These are phyloP conservation scores for Bacillus rossius DNA, from an alignment of 1,140 invertebrate species.

Conservation along the genomic window DNA sequence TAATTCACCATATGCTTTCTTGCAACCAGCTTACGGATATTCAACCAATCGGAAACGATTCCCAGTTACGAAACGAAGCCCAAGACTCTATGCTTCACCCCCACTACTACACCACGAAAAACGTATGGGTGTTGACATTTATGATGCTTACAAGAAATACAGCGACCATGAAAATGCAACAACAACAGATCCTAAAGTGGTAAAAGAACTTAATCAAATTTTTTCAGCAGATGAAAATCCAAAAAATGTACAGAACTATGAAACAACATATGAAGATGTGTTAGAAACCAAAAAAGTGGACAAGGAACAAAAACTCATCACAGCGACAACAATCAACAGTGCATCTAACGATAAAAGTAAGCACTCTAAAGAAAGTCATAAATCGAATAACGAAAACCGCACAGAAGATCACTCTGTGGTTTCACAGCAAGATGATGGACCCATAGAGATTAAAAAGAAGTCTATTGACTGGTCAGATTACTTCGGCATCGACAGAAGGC, in stretches of 20 bases:
- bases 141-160: background rate
- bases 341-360: too few species aligned
- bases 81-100: background rate
- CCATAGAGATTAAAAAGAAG: conserved; percentile 54
- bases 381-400: too few species aligned
- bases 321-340: too few species aligned
- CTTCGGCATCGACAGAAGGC: conserved; percentile 73
- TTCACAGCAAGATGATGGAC: background rate
- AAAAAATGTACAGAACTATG: too few species aligned
- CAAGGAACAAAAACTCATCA: too few species aligned
- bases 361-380: too few species aligned
- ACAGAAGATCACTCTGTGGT: too few species aligned
- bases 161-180: background rate
- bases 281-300: too few species aligned
- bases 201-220: conserved; percentile 7
- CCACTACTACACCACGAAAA: conserved; percentile 6
- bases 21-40: background rate
- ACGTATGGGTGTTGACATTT: background rate
- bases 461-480: conserved; percentile 80
- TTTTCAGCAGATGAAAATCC: background rate
- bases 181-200: conserved; percentile 13
- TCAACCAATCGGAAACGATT: background rate
- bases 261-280: too few species aligned
- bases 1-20: too few species aligned
- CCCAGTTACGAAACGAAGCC: conserved; percentile 9